Base-by-base conservation (phyloP, 2,113 vertebrate genomes). In the Phaetusa simplex region DNA sequence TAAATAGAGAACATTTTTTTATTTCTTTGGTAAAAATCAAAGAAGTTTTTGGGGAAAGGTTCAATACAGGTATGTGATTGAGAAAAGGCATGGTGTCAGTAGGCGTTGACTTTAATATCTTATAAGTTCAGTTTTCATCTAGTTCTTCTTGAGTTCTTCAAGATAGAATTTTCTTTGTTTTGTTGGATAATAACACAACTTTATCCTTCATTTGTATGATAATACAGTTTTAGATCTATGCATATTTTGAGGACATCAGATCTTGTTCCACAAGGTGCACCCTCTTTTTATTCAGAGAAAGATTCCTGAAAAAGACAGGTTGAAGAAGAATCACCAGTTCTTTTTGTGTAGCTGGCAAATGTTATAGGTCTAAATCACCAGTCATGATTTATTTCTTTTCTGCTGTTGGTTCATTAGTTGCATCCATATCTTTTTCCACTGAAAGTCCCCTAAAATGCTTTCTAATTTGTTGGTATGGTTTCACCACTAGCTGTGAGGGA, bases 381-480 rank as follows among this genome's bases (percentile, higher is more conserved):
- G 0, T 38, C 45, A 53, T 34, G 64, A 82, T 84, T 91, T 87
- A 86, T 93, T 73, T 74, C 1, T 84, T 84, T 91, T 91, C 59
- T 84, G 24, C 56, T 43, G 26, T 50, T 80, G 58, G 6, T 56
- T 96, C 66, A 93, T 96, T 85, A 94, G 71, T 73, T 92, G 32
- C 24, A 86, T 70, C 40, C 82, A 45, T 90, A 93, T 77, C 62
- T 92, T 80, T 90, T 86, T 32, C 42, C 26, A 77, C 43, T 90
- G 82, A 69, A 94, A 94, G 74, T 73, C n/a, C 42, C 42, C 21
- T 86, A 90, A 91, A 93, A 94, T 53, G n/a, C n/a, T 89, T 89
- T 92, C 80, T 94, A 77, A 96, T 96, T 96, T 82, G 87, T 87
- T 94, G 36, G 32, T 90, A 70, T 21, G 80, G 23, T 82, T 94